phyloP scores from a whole-genome alignment of 2,797 vertebrate species.

The Delichon dasypus region DNA sequence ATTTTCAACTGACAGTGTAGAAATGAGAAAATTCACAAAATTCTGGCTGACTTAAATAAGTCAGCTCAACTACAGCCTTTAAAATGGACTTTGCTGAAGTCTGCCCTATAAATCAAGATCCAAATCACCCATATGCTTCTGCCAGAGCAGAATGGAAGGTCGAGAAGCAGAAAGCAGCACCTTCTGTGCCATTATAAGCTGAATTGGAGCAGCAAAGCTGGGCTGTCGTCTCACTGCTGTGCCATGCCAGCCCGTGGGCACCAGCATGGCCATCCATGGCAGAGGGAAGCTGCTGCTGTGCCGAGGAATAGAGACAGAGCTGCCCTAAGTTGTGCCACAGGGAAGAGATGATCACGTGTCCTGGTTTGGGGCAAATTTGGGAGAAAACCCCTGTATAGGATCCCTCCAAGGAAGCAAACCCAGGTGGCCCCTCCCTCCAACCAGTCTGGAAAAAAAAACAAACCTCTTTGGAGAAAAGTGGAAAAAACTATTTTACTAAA shows the following conservation, averaged over 20 bases:
- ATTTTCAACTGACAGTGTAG: not conserved
- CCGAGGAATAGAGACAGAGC: accelerated
- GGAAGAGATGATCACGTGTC: not conserved
- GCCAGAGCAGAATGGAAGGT: not conserved
- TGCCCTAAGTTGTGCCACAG: not conserved
- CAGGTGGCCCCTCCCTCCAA: no score
- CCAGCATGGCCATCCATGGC: not conserved
- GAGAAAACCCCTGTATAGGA: no score
- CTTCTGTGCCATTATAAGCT: not conserved
- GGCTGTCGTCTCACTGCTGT: accelerated
- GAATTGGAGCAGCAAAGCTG: not conserved
- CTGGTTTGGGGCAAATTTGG: no score
- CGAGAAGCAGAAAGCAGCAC: not conserved
- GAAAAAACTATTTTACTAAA: no score
- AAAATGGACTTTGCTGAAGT: not conserved
- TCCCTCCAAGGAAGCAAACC: no score
- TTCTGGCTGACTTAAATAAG: not conserved
- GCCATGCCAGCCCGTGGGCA: not conserved
- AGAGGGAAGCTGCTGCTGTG: not conserved
- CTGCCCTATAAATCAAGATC: not conserved
- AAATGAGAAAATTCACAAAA: not conserved
- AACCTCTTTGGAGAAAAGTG: no score
- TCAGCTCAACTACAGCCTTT: not conserved
- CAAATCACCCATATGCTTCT: not conserved
- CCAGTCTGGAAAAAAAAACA: no score